phyloP scores from a whole-genome alignment of 2,888 invertebrate genomes.

The Plemyria rubiginata region DNA sequence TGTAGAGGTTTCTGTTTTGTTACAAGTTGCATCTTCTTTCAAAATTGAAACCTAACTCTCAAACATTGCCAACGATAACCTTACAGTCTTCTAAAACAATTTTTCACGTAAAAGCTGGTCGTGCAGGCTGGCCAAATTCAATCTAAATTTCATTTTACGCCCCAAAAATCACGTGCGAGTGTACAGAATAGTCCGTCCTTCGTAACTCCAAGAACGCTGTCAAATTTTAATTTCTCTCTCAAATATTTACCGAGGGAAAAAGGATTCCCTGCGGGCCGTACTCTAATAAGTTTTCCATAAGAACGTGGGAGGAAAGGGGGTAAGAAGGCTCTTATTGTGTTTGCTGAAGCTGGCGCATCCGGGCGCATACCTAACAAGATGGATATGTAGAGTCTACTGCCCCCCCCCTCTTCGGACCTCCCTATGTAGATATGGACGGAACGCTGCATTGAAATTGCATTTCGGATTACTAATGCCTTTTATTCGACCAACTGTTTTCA shows the following conservation, averaged over 20 bases:
- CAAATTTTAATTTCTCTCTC: slow-evolving; percentile 85
- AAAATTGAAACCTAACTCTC: background rate
- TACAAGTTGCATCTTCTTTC: background rate
- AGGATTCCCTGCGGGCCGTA: slow-evolving; percentile 83
- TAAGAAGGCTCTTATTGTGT: slow-evolving; percentile 83
- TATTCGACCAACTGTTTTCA: slow-evolving; percentile 58
- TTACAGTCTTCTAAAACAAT: slow-evolving; percentile 46
- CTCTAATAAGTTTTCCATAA: slow-evolving; percentile 85
- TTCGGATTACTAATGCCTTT: slow-evolving; percentile 80
- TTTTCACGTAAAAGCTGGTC: slow-evolving; percentile 46
- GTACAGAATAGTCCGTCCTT: slow-evolving; percentile 77
- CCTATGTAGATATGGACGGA: slow-evolving; percentile 64
- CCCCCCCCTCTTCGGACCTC: slow-evolving; percentile 72
- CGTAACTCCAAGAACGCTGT: slow-evolving; percentile 76
- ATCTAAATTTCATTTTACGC: slow-evolving; percentile 84
- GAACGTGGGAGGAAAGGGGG: slow-evolving; percentile 61
- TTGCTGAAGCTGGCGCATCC: slow-evolving; percentile 84
- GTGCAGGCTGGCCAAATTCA: slow-evolving; percentile 76
- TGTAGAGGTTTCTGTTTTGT: background rate
- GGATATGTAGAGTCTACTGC: slow-evolving; percentile 71
- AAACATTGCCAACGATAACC: slow-evolving; percentile 26
- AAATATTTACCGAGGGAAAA: slow-evolving; percentile 85
- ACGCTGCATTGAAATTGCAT: slow-evolving; percentile 83
- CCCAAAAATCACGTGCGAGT: slow-evolving; percentile 80
- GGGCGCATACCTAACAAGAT: slow-evolving; percentile 85